Evolutionary conservation across 2,888 invertebrate genomes (phyloP).

Genomic region (Spisula subtruncata): DNA sequence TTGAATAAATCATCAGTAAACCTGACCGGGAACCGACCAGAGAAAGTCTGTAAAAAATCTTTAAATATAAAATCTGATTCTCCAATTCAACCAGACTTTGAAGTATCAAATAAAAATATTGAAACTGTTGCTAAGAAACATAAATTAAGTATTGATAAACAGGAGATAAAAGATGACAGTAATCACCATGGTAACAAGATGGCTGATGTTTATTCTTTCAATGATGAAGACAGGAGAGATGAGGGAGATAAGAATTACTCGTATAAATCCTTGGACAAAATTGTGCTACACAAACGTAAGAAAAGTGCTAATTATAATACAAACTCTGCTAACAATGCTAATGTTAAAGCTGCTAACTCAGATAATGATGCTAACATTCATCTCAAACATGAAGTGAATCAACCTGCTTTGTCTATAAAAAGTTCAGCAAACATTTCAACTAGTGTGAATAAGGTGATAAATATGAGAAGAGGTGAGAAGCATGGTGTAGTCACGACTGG

Average conservation of each 20-base stretch:
- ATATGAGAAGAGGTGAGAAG: not conserved
- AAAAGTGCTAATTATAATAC: constrained; percentile 26
- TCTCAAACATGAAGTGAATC: not conserved
- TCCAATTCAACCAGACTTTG: not conserved
- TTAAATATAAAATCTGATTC: not conserved
- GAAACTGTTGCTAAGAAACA: not conserved
- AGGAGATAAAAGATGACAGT: not conserved
- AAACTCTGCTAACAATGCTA: not conserved
- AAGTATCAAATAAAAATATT: not conserved
- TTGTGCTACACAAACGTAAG: constrained; percentile 54
- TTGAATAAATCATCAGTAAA: not conserved
- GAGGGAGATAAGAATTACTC: constrained; percentile 28
- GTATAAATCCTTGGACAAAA: constrained; percentile 54
- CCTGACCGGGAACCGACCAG: not conserved
- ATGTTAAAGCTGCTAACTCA: not conserved
- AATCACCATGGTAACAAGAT: not conserved
- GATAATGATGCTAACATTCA: not conserved
- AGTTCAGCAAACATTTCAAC: not conserved
- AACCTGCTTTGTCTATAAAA: not conserved
- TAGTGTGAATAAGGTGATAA: not conserved
- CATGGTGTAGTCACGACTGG: not conserved
- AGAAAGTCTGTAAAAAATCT: not conserved
- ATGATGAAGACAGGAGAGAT: constrained; percentile 20
- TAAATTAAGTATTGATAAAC: not conserved
- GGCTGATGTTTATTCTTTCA: constrained; percentile 55